phyloP scores from a whole-genome alignment of 2,797 vertebrate genomes.

The Platyrinchus mystaceus region DNA sequence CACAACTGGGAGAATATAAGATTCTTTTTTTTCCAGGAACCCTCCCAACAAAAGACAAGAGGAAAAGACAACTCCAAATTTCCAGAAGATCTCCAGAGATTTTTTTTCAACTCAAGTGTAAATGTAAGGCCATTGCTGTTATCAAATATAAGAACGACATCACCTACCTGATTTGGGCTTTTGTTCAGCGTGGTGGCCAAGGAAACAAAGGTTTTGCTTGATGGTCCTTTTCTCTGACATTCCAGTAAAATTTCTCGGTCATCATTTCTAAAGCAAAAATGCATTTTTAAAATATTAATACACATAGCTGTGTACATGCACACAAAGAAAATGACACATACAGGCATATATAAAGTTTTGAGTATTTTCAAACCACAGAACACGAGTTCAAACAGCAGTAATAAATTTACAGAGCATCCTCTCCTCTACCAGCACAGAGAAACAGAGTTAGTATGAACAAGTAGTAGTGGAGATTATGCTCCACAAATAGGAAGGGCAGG shows the following conservation, averaged over 20 bases:
- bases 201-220: constrained; percentile 86
- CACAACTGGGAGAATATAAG: not conserved
- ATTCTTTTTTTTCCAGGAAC: not conserved
- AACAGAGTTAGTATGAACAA: not conserved
- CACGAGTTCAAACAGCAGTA: not conserved
- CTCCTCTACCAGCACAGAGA: not conserved
- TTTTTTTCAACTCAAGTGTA: not conserved
- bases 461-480: not conserved
- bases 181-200: constrained; percentile 87
- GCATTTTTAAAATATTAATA: not conserved
- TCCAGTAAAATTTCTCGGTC: constrained; percentile 90
- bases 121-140: not conserved
- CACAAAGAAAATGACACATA: not conserved
- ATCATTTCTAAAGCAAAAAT: constrained; percentile 83
- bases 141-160: not conserved
- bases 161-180: constrained; percentile 85
- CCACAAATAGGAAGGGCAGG: not conserved
- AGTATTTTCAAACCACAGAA: not conserved
- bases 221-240: constrained; percentile 88
- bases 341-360: not conserved
- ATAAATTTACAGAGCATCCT: not conserved
- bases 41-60: not conserved
- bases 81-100: not conserved
- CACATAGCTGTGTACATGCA: not conserved
- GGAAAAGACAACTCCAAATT: not conserved